Conservation (phyloP, 2,797 vertebrate species). For the Psittacula echo region DNA sequence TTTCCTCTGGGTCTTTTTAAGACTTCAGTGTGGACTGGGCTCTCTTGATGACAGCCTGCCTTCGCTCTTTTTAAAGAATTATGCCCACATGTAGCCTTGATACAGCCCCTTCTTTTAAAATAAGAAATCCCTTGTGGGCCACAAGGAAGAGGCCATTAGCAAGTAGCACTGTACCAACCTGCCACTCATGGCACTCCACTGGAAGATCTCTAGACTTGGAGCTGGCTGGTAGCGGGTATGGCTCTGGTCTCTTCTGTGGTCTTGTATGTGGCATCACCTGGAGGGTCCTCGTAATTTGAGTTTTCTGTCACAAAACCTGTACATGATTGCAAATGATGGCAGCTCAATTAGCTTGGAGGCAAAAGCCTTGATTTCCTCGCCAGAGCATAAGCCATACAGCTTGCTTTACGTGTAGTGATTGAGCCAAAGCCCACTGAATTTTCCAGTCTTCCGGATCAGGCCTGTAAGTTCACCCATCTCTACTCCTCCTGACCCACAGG, state of each 20-base stretch:
- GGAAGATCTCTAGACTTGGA: not conserved
- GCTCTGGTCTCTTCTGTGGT: not conserved
- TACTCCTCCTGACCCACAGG: not conserved
- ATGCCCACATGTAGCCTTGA: not conserved
- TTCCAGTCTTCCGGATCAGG: not conserved
- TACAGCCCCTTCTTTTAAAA: not conserved
- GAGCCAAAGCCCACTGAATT: not conserved
- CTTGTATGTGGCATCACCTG: not conserved
- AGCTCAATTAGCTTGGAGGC: not conserved
- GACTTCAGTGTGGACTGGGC: not conserved
- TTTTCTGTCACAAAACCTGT: not conserved
- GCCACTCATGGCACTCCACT: not conserved
- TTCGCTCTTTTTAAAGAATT: not conserved
- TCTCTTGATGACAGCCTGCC: not conserved
- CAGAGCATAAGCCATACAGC: not conserved
- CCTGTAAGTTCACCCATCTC: not conserved
- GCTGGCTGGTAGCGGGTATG: not conserved
- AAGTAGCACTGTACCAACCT: not conserved
- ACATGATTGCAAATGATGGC: not conserved
- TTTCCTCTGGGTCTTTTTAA: not conserved
- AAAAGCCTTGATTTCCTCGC: not conserved
- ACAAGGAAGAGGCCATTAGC: not conserved
- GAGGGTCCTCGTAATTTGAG: not conserved
- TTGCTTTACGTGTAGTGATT: fast-evolving
- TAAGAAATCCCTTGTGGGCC: not conserved